phyloP scores from a whole-genome alignment of 2,113 vertebrate species.

The Leiothrix lutea region DNA sequence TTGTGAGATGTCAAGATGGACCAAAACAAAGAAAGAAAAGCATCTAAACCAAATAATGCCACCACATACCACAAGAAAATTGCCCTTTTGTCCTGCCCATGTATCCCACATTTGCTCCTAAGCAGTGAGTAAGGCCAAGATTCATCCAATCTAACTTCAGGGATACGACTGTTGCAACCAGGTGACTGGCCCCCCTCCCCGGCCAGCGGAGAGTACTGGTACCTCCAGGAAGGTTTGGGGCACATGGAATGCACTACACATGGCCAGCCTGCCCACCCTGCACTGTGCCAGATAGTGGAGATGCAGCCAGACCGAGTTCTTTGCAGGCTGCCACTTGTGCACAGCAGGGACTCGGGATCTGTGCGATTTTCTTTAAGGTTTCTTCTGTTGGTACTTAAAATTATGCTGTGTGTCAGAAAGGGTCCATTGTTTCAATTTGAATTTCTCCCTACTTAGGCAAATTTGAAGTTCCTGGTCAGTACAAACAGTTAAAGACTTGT shows the following conservation, averaged over 20 bases:
- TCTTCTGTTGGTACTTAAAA: not conserved
- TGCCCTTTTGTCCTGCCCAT: not conserved
- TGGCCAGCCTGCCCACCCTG: not conserved
- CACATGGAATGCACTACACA: accelerated
- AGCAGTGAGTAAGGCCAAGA: not conserved
- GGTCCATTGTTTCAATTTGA: not conserved
- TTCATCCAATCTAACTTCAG: not conserved
- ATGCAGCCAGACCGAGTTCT: not conserved
- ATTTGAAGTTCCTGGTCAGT: not conserved
- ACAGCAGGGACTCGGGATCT: not conserved
- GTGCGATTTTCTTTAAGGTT: not conserved
- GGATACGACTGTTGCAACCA: accelerated
- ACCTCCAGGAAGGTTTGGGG: not conserved
- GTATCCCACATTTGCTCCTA: not conserved
- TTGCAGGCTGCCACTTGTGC: not conserved
- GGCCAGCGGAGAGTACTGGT: not conserved
- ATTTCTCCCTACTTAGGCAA: not conserved
- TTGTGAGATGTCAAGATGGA: not conserved
- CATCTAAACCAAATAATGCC: not conserved
- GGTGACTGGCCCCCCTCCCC: not conserved
- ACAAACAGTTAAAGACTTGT: not conserved
- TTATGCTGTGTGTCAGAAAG: not conserved
- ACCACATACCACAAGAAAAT: not conserved
- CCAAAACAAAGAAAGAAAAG: not conserved
- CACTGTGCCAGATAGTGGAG: not conserved